Conservation (phyloP, 2,888 invertebrate species). For the Pseudanteris insignis region DNA sequence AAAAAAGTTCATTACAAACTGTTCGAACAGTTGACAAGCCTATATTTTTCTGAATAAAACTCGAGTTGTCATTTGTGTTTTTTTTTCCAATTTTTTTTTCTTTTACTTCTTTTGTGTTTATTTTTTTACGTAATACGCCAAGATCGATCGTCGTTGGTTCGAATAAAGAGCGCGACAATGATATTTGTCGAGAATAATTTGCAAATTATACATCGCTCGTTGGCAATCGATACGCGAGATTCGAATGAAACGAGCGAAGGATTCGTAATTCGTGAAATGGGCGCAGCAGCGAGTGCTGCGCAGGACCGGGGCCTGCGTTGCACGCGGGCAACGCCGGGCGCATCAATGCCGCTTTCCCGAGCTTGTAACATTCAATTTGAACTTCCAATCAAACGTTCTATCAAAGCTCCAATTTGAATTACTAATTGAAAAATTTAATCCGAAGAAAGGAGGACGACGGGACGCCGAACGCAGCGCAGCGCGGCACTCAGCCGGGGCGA, state of each 20-base stretch:
- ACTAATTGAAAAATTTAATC: slow-evolving; percentile 43
- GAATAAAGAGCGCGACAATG: slow-evolving; percentile 18
- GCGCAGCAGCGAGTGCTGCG: slow-evolving; percentile 26
- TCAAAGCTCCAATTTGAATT: slow-evolving; percentile 41
- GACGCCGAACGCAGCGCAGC: neutral
- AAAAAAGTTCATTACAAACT: no score
- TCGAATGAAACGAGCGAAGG: slow-evolving; percentile 32
- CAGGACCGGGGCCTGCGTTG: slow-evolving; percentile 32
- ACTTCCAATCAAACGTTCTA: slow-evolving; percentile 40
- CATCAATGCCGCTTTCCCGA: slow-evolving; percentile 40
- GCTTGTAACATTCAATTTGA: slow-evolving; percentile 43
- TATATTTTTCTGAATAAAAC: no score
- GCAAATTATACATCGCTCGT: slow-evolving; percentile 23
- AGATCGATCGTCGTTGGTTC: slow-evolving; percentile 16
- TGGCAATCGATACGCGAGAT: slow-evolving; percentile 30
- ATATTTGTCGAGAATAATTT: slow-evolving; percentile 35
- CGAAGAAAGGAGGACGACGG: slow-evolving; percentile 9
- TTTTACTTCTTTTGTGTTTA: no score
- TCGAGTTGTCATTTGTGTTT: no score
- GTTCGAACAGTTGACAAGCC: no score
- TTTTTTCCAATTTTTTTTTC: no score
- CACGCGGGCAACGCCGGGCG: slow-evolving; percentile 8
- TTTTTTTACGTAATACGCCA: slow-evolving; percentile 1
- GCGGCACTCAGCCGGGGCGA: no score
- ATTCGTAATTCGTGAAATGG: slow-evolving; percentile 24